These are phyloP conservation scores for Limenitis camilla DNA, from an alignment of 2,888 invertebrate genomes.

Conservation along the genomic window DNA sequence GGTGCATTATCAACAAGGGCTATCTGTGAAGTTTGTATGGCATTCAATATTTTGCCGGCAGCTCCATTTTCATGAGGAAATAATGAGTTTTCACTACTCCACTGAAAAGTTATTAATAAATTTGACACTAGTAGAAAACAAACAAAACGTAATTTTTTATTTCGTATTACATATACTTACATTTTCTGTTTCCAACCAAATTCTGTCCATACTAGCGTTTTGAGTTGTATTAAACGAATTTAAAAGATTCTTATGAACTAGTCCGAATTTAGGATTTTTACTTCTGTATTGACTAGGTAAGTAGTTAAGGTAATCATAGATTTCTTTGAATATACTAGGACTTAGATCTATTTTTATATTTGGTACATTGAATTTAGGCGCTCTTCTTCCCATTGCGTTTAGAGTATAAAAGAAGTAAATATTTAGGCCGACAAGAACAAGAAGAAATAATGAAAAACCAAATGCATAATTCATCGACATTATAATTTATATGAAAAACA, in stretches of 20 bases:
- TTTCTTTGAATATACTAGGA: constrained; percentile 49
- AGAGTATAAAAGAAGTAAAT: constrained; percentile 63
- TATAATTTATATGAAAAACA: constrained; percentile 8
- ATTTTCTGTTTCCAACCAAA: constrained; percentile 47
- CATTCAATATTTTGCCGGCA: constrained; percentile 77
- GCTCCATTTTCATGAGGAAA: constrained; percentile 66
- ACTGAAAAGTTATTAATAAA: constrained; percentile 41
- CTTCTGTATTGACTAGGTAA: constrained; percentile 54
- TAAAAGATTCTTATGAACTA: constrained; percentile 43
- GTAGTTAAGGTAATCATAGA: constrained; percentile 55
- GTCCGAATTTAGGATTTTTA: constrained; percentile 48
- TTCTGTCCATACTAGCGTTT: constrained; percentile 32
- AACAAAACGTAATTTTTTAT: not conserved
- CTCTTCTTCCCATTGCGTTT: constrained; percentile 41
- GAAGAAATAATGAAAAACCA: constrained; percentile 57
- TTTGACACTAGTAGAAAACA: not conserved
- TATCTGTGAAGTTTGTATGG: constrained; percentile 79
- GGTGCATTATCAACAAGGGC: constrained; percentile 84
- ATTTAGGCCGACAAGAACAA: constrained; percentile 57
- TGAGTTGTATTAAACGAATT: constrained; percentile 54
- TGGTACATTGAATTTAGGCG: constrained; percentile 38
- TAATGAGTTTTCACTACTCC: constrained; percentile 56
- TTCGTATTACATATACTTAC: constrained; percentile 37
- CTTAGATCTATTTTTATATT: constrained; percentile 42
- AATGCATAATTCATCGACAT: constrained; percentile 69